Conservation (phyloP, 2,113 vertebrate species). For the Thinocorus orbignyianus region DNA sequence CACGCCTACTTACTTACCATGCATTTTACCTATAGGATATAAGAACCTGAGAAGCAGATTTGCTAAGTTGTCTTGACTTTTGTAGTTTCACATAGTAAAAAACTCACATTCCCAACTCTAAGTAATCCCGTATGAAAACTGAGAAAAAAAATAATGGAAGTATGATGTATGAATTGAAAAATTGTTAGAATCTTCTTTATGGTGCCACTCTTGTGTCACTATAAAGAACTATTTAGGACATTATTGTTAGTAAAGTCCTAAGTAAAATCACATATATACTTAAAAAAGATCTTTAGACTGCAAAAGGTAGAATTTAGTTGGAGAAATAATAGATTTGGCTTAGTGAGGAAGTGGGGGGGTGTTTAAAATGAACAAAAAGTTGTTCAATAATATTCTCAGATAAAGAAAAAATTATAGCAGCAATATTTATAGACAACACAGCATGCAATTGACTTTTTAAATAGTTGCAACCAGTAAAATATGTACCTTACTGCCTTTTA, state of each 20-base stretch:
- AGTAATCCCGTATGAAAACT: background rate
- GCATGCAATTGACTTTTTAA: background rate
- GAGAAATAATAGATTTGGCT: background rate
- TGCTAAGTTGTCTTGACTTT: background rate
- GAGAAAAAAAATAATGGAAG: background rate
- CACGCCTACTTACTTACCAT: rapidly evolving
- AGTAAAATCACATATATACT: background rate
- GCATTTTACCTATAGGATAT: background rate
- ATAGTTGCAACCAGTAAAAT: background rate
- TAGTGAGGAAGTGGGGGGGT: rapidly evolving
- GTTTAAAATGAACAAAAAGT: background rate
- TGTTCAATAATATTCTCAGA: background rate
- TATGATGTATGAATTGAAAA: background rate
- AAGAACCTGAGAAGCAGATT: background rate
- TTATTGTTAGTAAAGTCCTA: background rate
- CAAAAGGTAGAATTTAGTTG: background rate
- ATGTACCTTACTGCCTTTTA: background rate
- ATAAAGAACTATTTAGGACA: background rate
- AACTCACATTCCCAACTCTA: background rate
- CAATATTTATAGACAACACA: background rate
- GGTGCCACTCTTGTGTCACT: background rate
- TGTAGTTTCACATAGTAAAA: background rate
- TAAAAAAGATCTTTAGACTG: background rate
- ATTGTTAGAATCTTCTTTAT: background rate
- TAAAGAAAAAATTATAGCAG: background rate